These are phyloP conservation scores for Hydropsyche betteni DNA, from an alignment of 2,888 invertebrate species.

Conservation along the genomic window DNA sequence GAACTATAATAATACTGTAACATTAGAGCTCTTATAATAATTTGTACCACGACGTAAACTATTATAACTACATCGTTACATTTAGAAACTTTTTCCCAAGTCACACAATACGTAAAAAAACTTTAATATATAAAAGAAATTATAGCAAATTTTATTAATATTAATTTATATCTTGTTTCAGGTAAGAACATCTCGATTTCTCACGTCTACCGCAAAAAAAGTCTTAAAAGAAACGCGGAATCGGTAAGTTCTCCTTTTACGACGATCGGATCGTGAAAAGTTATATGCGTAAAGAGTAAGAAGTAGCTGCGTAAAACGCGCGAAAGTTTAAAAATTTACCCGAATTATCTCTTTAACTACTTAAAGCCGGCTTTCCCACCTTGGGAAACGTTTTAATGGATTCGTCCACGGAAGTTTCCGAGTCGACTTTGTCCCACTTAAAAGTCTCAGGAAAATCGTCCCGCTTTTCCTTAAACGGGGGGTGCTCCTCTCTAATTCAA, in stretches of 20 bases:
- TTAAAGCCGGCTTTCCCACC: conserved; percentile 22
- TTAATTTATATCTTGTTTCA: conserved; percentile 14
- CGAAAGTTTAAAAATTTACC: conserved; percentile 25
- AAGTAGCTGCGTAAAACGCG: conserved; percentile 8
- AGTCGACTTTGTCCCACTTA: conserved; percentile 5
- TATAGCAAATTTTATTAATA: background rate
- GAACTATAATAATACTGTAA: no score
- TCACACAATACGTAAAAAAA: no score
- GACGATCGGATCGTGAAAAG: no score
- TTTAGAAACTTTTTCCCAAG: no score
- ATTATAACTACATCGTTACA: no score
- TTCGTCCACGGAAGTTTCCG: conserved; percentile 2
- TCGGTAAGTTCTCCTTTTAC: conserved; percentile 12
- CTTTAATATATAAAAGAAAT: no score
- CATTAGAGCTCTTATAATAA: no score
- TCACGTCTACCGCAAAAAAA: background rate
- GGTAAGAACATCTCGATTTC: background rate
- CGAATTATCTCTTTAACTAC: conserved; percentile 29
- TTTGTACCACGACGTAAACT: no score
- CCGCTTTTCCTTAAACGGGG: no score
- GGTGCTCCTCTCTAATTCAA: no score
- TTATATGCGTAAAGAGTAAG: background rate
- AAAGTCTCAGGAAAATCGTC: background rate
- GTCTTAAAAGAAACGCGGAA: background rate
- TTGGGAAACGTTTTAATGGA: conserved; percentile 31